Conservation (phyloP, 2,113 vertebrate genomes). For the Lycaon pictus region DNA sequence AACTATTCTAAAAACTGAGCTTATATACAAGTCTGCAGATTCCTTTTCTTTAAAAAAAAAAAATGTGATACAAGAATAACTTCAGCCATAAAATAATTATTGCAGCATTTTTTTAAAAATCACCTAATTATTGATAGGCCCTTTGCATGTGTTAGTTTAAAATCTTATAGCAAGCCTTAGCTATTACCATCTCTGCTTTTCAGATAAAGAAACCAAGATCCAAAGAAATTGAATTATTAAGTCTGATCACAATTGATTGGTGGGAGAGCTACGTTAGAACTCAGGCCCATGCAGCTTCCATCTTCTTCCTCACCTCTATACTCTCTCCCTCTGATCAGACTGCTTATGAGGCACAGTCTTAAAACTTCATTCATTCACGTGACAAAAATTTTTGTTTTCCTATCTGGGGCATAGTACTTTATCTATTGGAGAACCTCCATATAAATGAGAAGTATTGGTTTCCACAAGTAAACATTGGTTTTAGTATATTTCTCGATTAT, state of each 20-base stretch:
- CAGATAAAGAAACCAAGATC: not conserved
- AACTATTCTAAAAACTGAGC: not conserved
- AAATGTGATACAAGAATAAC: not conserved
- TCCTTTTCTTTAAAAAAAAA: not conserved
- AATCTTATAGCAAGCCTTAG: not conserved
- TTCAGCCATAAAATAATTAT: not conserved
- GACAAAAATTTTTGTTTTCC: not conserved
- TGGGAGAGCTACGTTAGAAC: not conserved
- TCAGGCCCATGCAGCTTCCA: not conserved
- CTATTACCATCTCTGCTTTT: not conserved
- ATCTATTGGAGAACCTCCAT: not conserved
- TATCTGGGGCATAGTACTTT: not conserved
- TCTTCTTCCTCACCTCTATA: not conserved
- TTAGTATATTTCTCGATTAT: conserved; percentile 15
- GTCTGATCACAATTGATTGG: not conserved
- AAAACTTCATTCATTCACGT: not conserved
- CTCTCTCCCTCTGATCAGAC: not conserved
- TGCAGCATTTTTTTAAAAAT: not conserved
- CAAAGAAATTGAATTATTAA: not conserved
- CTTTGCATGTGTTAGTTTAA: not conserved
- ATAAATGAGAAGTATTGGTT: not conserved
- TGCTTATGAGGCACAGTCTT: not conserved
- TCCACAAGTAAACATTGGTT: not conserved
- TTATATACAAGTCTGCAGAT: not conserved
- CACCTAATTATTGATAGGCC: not conserved